A percentile compares a stretch with the other conserved stretches of the same genome.
Conservation (phyloP, 2,113 vertebrate genomes). For the Pristiophorus japonicus region DNA sequence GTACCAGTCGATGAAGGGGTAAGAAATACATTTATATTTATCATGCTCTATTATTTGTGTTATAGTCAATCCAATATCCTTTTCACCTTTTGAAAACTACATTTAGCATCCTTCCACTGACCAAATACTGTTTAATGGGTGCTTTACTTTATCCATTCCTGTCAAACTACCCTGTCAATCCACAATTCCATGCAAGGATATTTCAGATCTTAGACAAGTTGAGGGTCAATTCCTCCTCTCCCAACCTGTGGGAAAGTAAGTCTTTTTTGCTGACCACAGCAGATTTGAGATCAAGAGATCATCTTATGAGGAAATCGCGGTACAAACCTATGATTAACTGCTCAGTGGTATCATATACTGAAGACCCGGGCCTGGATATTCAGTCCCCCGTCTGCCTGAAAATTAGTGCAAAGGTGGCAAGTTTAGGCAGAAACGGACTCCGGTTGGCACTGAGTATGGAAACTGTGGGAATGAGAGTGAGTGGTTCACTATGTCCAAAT, state of each 20-base stretch:
- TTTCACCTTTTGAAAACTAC: background rate
- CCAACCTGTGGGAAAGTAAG: background rate
- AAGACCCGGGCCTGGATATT: background rate
- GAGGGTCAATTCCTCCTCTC: background rate
- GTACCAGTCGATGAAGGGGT: slow-evolving; percentile 86
- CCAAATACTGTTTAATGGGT: background rate
- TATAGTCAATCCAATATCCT: background rate
- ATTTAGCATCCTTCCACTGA: background rate
- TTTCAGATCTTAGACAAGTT: background rate
- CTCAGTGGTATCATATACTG: background rate
- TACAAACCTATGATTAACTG: background rate
- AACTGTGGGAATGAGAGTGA: background rate
- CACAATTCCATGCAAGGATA: background rate
- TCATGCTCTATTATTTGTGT: background rate
- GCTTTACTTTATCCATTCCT: background rate
- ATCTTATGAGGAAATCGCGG: background rate
- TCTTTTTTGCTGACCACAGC: background rate
- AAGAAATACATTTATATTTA: slow-evolving; percentile 48
- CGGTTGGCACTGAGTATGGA: background rate
- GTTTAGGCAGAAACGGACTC: background rate
- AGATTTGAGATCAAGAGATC: background rate
- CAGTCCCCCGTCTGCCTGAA: background rate
- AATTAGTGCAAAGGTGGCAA: background rate
- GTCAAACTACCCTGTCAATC: background rate
- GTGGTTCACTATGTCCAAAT: background rate